Conservation (phyloP, 2,797 vertebrate species). For the Enteromius trimaculatus region DNA sequence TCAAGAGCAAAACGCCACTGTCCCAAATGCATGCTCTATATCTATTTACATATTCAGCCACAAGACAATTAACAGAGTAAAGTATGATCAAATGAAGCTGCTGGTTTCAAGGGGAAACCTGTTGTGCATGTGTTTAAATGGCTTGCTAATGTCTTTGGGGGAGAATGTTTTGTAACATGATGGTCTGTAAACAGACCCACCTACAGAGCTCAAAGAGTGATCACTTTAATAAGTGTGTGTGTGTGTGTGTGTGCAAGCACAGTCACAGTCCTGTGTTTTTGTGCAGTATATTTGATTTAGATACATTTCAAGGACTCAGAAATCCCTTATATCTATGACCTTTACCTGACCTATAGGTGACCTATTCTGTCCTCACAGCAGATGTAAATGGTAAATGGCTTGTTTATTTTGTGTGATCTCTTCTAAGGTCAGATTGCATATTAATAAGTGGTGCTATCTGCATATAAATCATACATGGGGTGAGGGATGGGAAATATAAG, state of each 20-base stretch:
- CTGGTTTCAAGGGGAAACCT: slow-evolving; percentile 1
- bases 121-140: slow-evolving; percentile 1
- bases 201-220: slow-evolving; percentile 29
- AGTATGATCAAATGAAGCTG: slow-evolving; percentile 15
- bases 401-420: slow-evolving; percentile 43
- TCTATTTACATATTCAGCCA: slow-evolving; percentile 46
- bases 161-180: slow-evolving; percentile 14
- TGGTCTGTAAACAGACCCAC: slow-evolving; percentile 30
- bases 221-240: slow-evolving; percentile 25
- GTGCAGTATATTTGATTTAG: not conserved
- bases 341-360: slow-evolving; percentile 46
- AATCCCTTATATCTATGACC: not conserved
- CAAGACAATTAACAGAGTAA: slow-evolving; percentile 44
- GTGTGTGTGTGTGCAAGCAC: not conserved
- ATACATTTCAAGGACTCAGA: not conserved
- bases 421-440: slow-evolving; percentile 57
- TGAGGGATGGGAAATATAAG: not conserved
- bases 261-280: not conserved
- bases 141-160: slow-evolving; percentile 27
- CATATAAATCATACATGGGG: slow-evolving; percentile 29
- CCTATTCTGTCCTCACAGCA: slow-evolving; percentile 23
- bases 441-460: slow-evolving; percentile 49
- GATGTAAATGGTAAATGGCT: slow-evolving; percentile 46
- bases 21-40: slow-evolving; percentile 50
- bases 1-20: slow-evolving; percentile 43